Base-by-base conservation (phyloP, 2,113 vertebrate genomes). In the Hypocryptadius cinnamomeus region DNA sequence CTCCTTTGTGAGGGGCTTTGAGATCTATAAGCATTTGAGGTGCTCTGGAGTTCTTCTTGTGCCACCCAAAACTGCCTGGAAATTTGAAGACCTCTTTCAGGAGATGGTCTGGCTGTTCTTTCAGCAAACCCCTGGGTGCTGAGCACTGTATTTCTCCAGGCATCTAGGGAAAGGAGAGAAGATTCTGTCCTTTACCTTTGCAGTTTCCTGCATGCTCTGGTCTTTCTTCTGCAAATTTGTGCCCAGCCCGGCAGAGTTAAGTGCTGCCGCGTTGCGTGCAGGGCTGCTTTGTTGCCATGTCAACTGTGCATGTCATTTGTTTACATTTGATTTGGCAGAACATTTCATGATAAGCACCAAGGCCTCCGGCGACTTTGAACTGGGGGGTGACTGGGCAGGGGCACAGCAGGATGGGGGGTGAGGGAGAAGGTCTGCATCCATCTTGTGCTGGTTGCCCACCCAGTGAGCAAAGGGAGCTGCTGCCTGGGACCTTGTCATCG, bases 251-350 rank as follows among this genome's bases (percentile, higher is more conserved):
- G 94, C 79, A 93, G 94, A 95, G 92, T 95, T 96, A 94, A 96
- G 92, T 61, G 85, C 87, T 64, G 93, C 78, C 0, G 24, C 54
- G 11, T 96, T 97, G 92, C 87, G 92, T 96, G 97, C 92, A 57
- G 92, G 80, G 91, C 95, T 95, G 94, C 94, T 96, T 94, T 95
- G 97, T 97, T 97, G 92, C 96, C 97, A 97, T 97, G 97, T 96
- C 96, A 97, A 97, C 97, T 94, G 93, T 97, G 96, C 95, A 96
- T 97, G 96, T 96, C 94, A 97, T 97, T 96, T 97, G 96, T 96
- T 97, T 97, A 97, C 95, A 93, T 97, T 95, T 96, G 95, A 97
- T 96, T 95, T 96, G 95, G 94, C 96, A 96, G 94, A 95, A 96
- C 89, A 94, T 96, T 96, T 95, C 89, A 94, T 82, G 97, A 97